Base-by-base conservation (phyloP, 2,113 vertebrate genomes). In the Eulemur rufifrons region DNA sequence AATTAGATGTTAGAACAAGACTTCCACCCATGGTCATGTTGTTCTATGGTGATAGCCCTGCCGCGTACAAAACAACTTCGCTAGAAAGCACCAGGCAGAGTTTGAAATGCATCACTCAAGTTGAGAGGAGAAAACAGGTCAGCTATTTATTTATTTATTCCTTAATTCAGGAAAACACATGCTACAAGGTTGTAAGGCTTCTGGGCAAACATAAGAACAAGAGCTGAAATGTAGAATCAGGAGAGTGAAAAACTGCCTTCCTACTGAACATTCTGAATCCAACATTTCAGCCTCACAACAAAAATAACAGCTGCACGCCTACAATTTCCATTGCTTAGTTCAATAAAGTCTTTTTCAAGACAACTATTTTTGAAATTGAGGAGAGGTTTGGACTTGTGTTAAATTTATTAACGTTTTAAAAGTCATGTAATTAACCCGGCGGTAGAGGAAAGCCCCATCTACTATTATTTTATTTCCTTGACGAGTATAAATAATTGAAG, bases 401-500 rank as follows among this genome's bases (percentile, higher is more conserved):
- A 42, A 98, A 98, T 98, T n/a, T 97, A 97, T 96, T 96, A 98
- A 95, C 97, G 74, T 95, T 98, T 97, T 89, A 94, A 96, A 97
- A 98, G 98, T 89, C 95, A 91, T 78, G 68, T 97, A 86, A 82
- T 95, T 95, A 95, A 73, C 95, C 95, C 54, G 34, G 27, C 9
- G 25, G 73, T 39, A 74, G 50, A 69, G 91, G 74, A 94, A 98
- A 69, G 89, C 37, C 34, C 92, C 54, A 71, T 88, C 54, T 92
- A 83, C 68, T 95, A 97, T 97, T 95, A 95, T 96, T 95, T 90
- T 86, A 87, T 85, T 93, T 84, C 96, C 94, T 97, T 64, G n/a
- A 91, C 50, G 83, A 80, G 95, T 98, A 99, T 98, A 95, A 99
- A 99, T 99, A 99, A 98, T 98, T 99, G 96, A 98, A 98, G 98